Evolutionary conservation across 2,113 vertebrate species (phyloP).

Genomic region (Sphaerodactylus townsendi): DNA sequence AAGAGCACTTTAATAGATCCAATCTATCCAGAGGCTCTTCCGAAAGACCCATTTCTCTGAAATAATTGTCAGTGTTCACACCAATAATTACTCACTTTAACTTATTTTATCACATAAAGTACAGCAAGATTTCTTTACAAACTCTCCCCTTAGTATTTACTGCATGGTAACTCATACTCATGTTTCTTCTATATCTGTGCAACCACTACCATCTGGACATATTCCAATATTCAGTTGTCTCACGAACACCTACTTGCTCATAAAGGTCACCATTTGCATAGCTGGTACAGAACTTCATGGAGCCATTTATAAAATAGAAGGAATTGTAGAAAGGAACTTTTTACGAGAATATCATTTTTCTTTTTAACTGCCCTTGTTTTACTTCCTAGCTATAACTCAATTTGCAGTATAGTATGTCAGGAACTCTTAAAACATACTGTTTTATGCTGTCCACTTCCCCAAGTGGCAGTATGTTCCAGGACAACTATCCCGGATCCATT

Average conservation of each 20-base stretch:
- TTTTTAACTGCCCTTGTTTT: neutral
- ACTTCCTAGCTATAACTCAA: neutral
- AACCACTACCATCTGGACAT: neutral
- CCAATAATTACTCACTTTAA: neutral
- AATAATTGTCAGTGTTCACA: neutral
- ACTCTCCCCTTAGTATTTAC: neutral
- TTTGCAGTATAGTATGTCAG: neutral
- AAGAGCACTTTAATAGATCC: no score
- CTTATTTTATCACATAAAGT: neutral
- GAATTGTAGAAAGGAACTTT: neutral
- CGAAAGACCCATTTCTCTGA: neutral
- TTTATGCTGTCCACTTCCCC: no score
- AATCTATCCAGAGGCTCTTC: neutral
- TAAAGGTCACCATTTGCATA: neutral
- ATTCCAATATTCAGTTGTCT: neutral
- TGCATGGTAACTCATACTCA: neutral
- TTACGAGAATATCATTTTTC: neutral
- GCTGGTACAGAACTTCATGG: neutral
- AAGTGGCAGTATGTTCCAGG: no score
- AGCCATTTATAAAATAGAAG: neutral
- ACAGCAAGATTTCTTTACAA: neutral
- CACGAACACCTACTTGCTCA: neutral
- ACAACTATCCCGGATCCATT: no score
- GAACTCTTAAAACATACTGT: neutral
- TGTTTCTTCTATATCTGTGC: neutral